Evolutionary conservation across 2,797 vertebrate genomes (phyloP), one percentile per base, ranked within the genome.

Genomic region (Acanthornis magna): DNA sequence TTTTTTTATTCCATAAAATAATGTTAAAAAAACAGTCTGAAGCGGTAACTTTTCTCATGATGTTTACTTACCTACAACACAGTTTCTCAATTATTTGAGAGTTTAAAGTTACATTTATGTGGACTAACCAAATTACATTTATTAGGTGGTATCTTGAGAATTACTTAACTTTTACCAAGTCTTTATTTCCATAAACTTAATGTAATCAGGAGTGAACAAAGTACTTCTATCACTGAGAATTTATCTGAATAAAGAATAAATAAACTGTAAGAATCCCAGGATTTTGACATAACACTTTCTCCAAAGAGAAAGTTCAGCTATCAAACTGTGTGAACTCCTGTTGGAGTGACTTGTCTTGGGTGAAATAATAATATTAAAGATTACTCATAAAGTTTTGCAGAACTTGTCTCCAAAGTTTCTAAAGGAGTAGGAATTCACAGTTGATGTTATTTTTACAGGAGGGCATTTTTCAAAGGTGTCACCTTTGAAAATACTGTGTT

Each of bases 1-100:
- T 88, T 92, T 96, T 50, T 81, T 86, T 67, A 40, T 87, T 94
- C 88, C 89, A 83, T 38, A 53, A 85, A 96, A 88, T 43, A 60
- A 48, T 34, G 38, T 68, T 86, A 84, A 93, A 89, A 91, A 78
- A 15, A 18, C 16, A 42, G 10, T 53, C 40, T 88, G 48, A 73
- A 47, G 45, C 22, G 2, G 15, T 65, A 92, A 96, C 47, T 87
- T 42, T n/a, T 51, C 60, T 51, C 30, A 23, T 18, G 30, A 78
- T 40, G 18, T 72, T 85, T 85, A 50, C 18, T 65, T 68, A 51
- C 18, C 36, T 75, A 45, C 14, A 67, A 34, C 16, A 51, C 8
- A 71, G 20, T 34, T 74, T 38, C 34, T 57, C 38, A 34, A 47
- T 61, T 85, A 83, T 36, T 71, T 72, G n/a, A 53, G 22, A 74